These are phyloP conservation scores for Drosophila formosana DNA, from an alignment of 2,888 invertebrate genomes.

Conservation along the genomic window DNA sequence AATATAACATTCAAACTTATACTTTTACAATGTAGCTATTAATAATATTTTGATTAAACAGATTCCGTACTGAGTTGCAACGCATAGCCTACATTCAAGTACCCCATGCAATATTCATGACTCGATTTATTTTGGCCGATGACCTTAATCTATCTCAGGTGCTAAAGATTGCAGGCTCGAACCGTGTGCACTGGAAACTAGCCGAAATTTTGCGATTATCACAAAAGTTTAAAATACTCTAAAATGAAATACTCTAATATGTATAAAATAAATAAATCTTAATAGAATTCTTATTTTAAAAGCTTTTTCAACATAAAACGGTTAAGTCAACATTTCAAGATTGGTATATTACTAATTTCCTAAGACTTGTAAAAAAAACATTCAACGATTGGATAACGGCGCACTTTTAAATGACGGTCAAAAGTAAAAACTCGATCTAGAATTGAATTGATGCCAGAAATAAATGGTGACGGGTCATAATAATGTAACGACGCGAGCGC, in stretches of 20 bases:
- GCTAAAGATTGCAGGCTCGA: conserved; percentile 47
- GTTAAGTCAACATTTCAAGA: too few species aligned
- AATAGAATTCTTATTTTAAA: background rate
- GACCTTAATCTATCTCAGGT: conserved; percentile 40
- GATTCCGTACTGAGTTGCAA: conserved; percentile 53
- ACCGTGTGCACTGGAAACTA: conserved; percentile 54
- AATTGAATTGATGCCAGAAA: too few species aligned
- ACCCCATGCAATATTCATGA: conserved; percentile 71
- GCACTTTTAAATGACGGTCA: too few species aligned
- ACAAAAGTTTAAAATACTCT: conserved; percentile 57
- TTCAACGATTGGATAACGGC: too few species aligned
- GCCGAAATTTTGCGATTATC: conserved; percentile 52
- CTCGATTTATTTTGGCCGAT: conserved; percentile 65
- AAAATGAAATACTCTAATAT: too few species aligned
- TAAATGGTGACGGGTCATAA: too few species aligned
- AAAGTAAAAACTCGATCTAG: too few species aligned
- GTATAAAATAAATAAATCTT: background rate
- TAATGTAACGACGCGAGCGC: too few species aligned
- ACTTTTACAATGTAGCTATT: background rate
- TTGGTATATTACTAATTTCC: too few species aligned
- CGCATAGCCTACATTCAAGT: conserved; percentile 63
- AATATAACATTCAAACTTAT: background rate
- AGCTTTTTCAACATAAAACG: background rate
- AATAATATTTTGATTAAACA: conserved; percentile 16
- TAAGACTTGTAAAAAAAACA: too few species aligned